Evolutionary conservation across 2,113 vertebrate species (phyloP).

Genomic region (Hystrix cristata): DNA sequence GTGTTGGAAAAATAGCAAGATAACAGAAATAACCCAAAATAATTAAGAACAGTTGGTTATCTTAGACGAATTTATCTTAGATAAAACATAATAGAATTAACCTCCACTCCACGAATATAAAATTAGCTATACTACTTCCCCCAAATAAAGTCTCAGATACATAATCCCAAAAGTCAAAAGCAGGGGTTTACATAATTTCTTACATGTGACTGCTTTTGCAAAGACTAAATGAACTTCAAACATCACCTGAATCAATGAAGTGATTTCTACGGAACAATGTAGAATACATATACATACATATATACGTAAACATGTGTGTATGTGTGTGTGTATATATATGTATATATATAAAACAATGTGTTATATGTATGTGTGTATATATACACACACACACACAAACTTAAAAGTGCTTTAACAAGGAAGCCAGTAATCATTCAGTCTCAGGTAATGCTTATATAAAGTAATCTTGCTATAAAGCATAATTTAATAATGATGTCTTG

Average conservation of each 20-base stretch:
- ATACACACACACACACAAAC: neutral
- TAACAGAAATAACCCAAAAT: neutral
- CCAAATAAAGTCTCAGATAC: neutral
- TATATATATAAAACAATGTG: too few species aligned
- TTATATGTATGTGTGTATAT: too few species aligned
- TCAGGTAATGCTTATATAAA: neutral
- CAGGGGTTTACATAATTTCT: neutral
- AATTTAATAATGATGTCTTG: conserved; percentile 10
- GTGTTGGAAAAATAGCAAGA: neutral
- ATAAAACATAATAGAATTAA: neutral
- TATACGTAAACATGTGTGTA: too few species aligned
- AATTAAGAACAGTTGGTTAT: neutral
- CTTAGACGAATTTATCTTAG: neutral
- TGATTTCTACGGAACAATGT: neutral
- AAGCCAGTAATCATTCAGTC: neutral
- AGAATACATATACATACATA: neutral
- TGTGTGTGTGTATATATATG: too few species aligned
- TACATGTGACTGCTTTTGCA: neutral
- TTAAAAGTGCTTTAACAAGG: neutral
- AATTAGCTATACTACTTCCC: neutral
- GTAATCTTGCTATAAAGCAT: neutral
- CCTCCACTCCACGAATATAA: neutral
- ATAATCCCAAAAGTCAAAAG: neutral
- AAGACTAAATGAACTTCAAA: neutral
- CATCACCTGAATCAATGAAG: neutral